Percentiles rank a stretch among this genome's conserved stretches.
Conservation (phyloP, 2,888 invertebrate genomes). For the Unio delphinus region DNA sequence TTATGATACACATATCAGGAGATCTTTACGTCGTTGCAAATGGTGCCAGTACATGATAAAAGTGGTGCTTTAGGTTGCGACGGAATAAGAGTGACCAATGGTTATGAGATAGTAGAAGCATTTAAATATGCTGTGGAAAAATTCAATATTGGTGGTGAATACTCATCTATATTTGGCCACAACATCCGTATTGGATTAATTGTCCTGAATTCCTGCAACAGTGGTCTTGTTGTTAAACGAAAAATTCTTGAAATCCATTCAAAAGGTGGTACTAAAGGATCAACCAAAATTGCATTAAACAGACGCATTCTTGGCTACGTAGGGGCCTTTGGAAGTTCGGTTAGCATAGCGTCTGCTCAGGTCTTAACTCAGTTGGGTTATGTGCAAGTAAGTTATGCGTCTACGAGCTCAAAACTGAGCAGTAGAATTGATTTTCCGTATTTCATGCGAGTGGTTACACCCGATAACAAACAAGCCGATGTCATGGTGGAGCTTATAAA, state of each 20-base stretch:
- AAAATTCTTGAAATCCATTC: neutral
- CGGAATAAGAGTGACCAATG: neutral
- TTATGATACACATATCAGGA: neutral
- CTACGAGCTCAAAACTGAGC: neutral
- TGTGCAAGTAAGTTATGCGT: conserved; percentile 1
- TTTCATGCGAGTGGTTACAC: neutral
- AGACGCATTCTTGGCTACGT: neutral
- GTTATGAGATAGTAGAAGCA: neutral
- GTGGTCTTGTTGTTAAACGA: neutral
- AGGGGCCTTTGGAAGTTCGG: neutral
- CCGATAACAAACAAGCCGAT: neutral
- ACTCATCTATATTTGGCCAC: neutral
- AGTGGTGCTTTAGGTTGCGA: neutral
- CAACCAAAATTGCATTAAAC: neutral
- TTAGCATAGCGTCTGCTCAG: neutral
- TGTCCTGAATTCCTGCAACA: conserved; percentile 1
- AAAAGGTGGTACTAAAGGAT: neutral
- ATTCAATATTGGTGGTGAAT: neutral
- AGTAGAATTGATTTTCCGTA: neutral
- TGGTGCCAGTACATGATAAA: neutral
- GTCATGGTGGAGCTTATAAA: neutral
- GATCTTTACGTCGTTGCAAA: neutral
- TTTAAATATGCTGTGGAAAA: neutral
- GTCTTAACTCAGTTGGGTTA: neutral
- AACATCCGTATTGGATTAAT: neutral